phyloP scores from a whole-genome alignment of 2,113 vertebrate genomes.

The Anarhynchus alexandrinus region DNA sequence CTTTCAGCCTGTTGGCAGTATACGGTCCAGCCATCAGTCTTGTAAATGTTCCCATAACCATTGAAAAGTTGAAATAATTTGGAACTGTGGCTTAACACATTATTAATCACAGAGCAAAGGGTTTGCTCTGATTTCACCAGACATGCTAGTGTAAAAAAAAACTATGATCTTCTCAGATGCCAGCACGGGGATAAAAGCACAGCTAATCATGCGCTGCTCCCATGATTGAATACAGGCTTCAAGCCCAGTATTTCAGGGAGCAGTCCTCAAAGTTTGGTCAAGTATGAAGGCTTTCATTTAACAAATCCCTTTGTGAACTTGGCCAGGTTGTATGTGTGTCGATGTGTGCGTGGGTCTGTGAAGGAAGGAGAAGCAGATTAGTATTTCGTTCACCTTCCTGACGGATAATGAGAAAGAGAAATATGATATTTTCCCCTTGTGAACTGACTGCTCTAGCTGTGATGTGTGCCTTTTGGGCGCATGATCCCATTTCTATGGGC shows the following conservation, averaged over 20 bases:
- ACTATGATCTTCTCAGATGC: background rate
- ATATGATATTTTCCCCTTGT: accelerated
- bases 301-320: background rate
- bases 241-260: background rate
- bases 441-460: background rate
- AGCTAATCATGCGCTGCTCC: background rate
- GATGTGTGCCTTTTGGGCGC: background rate
- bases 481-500: background rate
- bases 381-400: background rate
- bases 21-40: background rate
- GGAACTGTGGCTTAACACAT: background rate
- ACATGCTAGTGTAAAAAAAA: background rate
- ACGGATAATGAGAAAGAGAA: background rate
- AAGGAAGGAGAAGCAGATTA: background rate
- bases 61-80: conserved; percentile 40
- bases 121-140: background rate
- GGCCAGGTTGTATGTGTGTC: background rate
- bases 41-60: conserved; percentile 17
- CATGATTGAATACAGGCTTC: background rate
- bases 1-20: conserved; percentile 1
- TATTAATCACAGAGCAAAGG: conserved; percentile 32
- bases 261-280: background rate
- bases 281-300: background rate
- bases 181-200: background rate
- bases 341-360: background rate